Evolutionary conservation across 2,888 invertebrate genomes (phyloP), one percentile per base, ranked within the genome.

Genomic region (Cryptosula pallasiana): DNA sequence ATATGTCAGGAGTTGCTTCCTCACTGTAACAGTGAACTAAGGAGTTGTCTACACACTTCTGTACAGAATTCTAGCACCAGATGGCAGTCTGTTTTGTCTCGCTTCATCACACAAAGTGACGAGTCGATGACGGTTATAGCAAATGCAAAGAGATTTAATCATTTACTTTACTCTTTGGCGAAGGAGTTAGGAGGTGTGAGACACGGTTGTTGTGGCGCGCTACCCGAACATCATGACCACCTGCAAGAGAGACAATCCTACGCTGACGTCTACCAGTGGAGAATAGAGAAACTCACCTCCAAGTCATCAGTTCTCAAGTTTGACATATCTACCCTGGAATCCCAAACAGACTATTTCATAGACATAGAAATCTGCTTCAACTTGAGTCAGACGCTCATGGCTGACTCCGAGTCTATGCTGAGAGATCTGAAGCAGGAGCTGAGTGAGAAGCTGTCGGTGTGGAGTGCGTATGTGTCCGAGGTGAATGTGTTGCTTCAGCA

Each of bases 1-100:
- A 63, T 63, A 2, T 63, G 63, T 32, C 63, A 63, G n/a, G 63
- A 63, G 34, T 34, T 63, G 32, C 63, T 63, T 5, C 63, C 63
- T 3, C 34, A 32, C 32, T 63, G 32, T 27, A 32, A 34, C 32
- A 16, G 9, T 32, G 5, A 9, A 27, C 13, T 27, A 2, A 25
- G 32, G n/a, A 63, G 25, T 29, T 25, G 32, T 9, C 32, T 63
- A 13, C 13, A 29, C 20, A 32, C 63, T 13, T 20, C 32, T 13
- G 63, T 63, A 13, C 32, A 63, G 32, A 63, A 32, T 13, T 63
- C 63, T 16, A 63, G 63, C 63, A 34, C 25, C n/a, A 27, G 32
- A 32, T 63, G 63, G 63, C 63, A 63, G 27, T 27, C 32, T 5
- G n/a, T n/a, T 63, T n/a, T 63, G 32, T 63, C 63, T 34, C 20